Evolutionary conservation across 2,888 invertebrate genomes (phyloP), one percentile per base, ranked within the genome.

Genomic region (Nipponacmea schrenckii): DNA sequence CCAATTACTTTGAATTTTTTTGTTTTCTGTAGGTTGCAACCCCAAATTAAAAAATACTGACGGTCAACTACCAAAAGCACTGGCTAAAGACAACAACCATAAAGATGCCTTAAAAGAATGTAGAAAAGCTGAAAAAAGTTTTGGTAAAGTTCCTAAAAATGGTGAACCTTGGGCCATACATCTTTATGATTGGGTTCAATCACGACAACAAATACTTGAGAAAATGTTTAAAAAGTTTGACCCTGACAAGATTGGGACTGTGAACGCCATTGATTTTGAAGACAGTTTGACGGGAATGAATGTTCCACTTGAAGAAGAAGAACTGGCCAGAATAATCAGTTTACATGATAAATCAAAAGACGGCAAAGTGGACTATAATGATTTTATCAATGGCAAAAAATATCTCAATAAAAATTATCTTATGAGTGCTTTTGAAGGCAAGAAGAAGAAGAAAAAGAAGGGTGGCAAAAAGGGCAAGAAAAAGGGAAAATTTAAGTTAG

Each of bases 1-100:
- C 39, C 39, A 39, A 8, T 39, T 39, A 39, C 2, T 39, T 39
- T 39, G 4, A 8, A 44, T 31, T 31, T 64, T 62, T 69, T 63
- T 64, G 39, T 63, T 66, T 69, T 69, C 72, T 74, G 1, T 72
- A 89, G 89, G 89, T 46, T 87, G 88, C 77, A 89, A 89, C 77
- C 88, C 89, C n/a, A 89, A 89, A 78, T 81, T 83, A 48, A 89
- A 89, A 79, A 89, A 89, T 75, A 81, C 81, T 71, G 87, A 88
- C 68, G 89, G 89, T 3, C 75, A 83, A 46, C 81, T 83, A 20
- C 86, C 88, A 14, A 84, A 82, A 74, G 68, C 76, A 5, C 77
- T 89, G 27, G 89, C 89, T 15, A 89, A 89, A 78, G 88, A 88
- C 44, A 80, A 78, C 67, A 87, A 86, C 5, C 81, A 86, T 74